A percentile compares a stretch with the other conserved stretches of the same genome.
Evolutionary conservation across 2,113 vertebrate species (phyloP).

Genomic region (Nibea albiflora): DNA sequence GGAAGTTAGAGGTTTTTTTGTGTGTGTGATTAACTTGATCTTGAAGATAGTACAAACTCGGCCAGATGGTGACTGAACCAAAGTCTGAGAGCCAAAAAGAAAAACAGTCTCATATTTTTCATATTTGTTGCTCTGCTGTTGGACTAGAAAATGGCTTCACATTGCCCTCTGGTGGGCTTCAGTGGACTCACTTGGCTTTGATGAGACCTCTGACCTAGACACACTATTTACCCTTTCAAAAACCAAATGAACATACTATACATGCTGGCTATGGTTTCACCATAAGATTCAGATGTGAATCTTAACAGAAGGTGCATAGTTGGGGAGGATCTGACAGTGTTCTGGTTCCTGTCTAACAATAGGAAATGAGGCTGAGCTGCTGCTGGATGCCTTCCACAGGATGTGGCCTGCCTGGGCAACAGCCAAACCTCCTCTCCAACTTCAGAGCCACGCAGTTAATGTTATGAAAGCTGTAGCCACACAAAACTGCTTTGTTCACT

Average conservation of each 20-base stretch:
- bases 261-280: neutral
- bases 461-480: slow-evolving; percentile 41
- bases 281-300: neutral
- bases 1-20: neutral
- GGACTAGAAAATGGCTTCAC: slow-evolving; percentile 11
- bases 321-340: slow-evolving; percentile 30
- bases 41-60: neutral
- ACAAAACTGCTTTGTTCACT: slow-evolving; percentile 35
- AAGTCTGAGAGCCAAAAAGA: neutral
- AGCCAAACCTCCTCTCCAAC: slow-evolving; percentile 58
- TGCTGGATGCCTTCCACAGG: slow-evolving; percentile 62
- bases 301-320: neutral
- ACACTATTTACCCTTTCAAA: neutral
- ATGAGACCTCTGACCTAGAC: slow-evolving; percentile 2
- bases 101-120: neutral
- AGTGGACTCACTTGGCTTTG: neutral
- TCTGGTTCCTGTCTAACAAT: slow-evolving; percentile 64
- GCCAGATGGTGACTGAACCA: neutral
- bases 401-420: slow-evolving; percentile 69
- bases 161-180: slow-evolving; percentile 68
- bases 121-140: neutral
- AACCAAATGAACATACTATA: neutral
- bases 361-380: slow-evolving; percentile 51
- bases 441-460: slow-evolving; percentile 39
- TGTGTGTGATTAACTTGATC: neutral